Percentiles rank a stretch among this genome's conserved stretches.
Conservation (phyloP, 35 echinoderm and acorn worm genomes). For the Diadema setosum region DNA sequence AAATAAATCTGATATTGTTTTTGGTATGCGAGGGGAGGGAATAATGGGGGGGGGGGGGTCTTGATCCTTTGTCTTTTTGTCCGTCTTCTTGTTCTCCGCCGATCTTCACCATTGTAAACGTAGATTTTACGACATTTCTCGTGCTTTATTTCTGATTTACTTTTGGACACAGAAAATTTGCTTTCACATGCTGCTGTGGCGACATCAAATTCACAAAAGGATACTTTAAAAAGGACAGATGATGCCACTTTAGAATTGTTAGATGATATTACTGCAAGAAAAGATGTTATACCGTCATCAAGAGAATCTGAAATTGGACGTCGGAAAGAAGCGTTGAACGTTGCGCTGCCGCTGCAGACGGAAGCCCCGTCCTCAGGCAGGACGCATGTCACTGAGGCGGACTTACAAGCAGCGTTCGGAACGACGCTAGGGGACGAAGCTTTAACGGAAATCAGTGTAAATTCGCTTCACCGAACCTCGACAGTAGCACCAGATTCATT, state of each 20-base stretch:
- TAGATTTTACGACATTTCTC: too few species aligned
- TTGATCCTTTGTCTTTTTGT: too few species aligned
- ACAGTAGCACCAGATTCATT: neutral
- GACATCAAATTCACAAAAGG: neutral
- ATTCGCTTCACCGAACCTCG: neutral
- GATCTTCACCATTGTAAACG: too few species aligned
- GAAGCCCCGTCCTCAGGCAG: neutral
- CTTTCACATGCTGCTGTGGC: too few species aligned
- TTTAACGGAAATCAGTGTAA: neutral
- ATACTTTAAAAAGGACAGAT: neutral
- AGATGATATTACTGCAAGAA: neutral
- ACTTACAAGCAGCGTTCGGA: neutral
- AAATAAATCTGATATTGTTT: too few species aligned
- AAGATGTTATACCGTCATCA: neutral
- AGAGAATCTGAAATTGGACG: neutral
- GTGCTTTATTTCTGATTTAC: too few species aligned
- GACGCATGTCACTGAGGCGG: neutral
- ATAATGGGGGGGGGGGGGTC: too few species aligned
- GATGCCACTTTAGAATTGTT: neutral
- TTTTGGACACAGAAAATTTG: too few species aligned
- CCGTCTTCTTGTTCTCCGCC: too few species aligned
- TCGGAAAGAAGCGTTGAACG: neutral
- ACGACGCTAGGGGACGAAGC: neutral
- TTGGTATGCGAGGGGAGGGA: too few species aligned
- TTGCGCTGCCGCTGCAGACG: neutral